Evolutionary conservation across 1,140 invertebrate genomes (phyloP).

Genomic region (Bombus terrestris): DNA sequence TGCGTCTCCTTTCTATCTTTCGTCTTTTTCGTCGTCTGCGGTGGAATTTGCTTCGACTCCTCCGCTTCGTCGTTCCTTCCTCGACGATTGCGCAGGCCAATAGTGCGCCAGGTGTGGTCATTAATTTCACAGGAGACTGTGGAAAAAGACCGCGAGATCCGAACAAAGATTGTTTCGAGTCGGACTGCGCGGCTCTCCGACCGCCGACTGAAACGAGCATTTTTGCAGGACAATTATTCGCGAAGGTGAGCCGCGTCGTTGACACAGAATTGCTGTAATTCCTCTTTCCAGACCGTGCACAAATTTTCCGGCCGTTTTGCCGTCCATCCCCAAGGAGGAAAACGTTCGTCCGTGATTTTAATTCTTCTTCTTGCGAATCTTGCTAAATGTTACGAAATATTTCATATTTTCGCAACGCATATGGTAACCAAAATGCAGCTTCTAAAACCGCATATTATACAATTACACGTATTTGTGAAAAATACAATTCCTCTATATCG

Average conservation of each 20-base stretch:
- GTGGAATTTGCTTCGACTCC: constrained; percentile 56
- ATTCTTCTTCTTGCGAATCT: not conserved
- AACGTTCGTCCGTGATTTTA: not conserved
- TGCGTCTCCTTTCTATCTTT: not conserved
- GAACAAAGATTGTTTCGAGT: constrained; percentile 53
- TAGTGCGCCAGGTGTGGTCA: constrained; percentile 64
- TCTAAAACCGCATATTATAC: too few species aligned
- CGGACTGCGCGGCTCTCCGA: not conserved
- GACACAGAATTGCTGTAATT: constrained; percentile 30
- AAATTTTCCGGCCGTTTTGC: constrained; percentile 34
- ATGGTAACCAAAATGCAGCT: too few species aligned
- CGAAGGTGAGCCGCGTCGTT: constrained; percentile 29
- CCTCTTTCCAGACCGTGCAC: not conserved
- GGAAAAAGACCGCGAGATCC: constrained; percentile 47
- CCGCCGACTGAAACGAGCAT: constrained; percentile 34
- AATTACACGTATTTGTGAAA: too few species aligned
- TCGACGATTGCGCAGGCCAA: constrained; percentile 18
- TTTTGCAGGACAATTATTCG: constrained; percentile 52
- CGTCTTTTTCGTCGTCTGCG: constrained; percentile 44
- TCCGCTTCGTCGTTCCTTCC: constrained; percentile 27
- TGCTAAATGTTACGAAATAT: not conserved
- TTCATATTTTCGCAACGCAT: not conserved
- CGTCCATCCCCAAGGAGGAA: not conserved
- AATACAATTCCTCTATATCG: too few species aligned
- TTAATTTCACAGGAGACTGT: constrained; percentile 59